A percentile compares a stretch with the other conserved stretches of the same genome.
Evolutionary conservation across 1,140 invertebrate genomes (phyloP).

Genomic region (Drosophila lacteicornis): DNA sequence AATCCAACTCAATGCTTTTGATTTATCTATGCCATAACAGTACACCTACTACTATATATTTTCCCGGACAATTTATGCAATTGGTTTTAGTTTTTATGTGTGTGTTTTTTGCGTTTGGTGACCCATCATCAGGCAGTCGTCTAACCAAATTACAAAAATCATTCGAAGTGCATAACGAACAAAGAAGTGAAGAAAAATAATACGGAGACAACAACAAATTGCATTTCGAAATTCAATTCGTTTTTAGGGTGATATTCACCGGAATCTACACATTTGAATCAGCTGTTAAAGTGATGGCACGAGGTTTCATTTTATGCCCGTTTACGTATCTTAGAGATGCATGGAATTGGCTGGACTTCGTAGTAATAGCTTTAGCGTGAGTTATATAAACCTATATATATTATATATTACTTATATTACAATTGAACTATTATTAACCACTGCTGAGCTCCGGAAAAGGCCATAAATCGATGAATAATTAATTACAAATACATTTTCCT

Average conservation of each 20-base stretch:
- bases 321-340: conserved; percentile 99
- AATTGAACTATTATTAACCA: conserved; percentile 35
- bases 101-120: conserved; percentile 20
- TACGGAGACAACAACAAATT: conserved; percentile 66
- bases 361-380: conserved; percentile 99
- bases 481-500: background rate
- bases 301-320: conserved; percentile 99
- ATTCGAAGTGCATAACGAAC: conserved; percentile 31
- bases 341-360: conserved; percentile 99
- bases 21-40: conserved; percentile 20
- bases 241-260: conserved; percentile 98
- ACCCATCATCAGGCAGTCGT: conserved; percentile 49
- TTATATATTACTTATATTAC: conserved; percentile 32
- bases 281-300: conserved; percentile 98
- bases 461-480: background rate
- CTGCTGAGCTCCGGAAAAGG: background rate
- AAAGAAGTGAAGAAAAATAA: conserved; percentile 15
- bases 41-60: conserved; percentile 13
- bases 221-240: conserved; percentile 85
- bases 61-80: conserved; percentile 26
- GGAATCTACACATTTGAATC: conserved; percentile 99
- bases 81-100: conserved; percentile 43
- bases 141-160: conserved; percentile 18
- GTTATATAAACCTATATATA: conserved; percentile 86
- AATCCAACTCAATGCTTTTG: conserved; percentile 18